Evolutionary conservation across 1,140 invertebrate species (phyloP), one percentile per base, ranked within the genome.

Genomic region (Dinothrombium tinctorium): DNA sequence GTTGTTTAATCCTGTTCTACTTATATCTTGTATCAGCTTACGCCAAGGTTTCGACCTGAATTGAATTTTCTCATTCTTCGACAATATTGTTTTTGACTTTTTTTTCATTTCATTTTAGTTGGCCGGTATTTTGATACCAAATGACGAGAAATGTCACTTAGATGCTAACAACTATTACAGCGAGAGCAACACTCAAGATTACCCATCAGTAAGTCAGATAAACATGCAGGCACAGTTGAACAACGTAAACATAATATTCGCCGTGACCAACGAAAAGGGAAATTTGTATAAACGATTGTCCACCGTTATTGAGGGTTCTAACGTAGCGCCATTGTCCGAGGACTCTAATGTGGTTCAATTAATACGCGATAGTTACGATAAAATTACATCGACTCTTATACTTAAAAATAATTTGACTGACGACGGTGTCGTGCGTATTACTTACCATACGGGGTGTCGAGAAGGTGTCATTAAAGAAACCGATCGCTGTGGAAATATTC

Each of bases 191-290:
- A 51, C 60, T 0, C 79, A 90, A 60, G 92, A 98, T 60, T 99
- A 99, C 62, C 92, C 92, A 1, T 95, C 87, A 36, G 81, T 99
- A 40, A 89, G 86, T 32, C 83, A 95, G 54, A 62, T 74, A 31
- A 62, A 66, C 40, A 12, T 12, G 20, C 8, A 23, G 96, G 79
- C 90, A 19, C 83, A 82, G 52, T 72, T 95, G 53, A 80, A 90
- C 53, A 74, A 83, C 19, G 86, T 96, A 40, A 94, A 94, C 56
- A 69, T 98, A 33, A 94, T 99, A 49, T 98, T 96, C 67, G 90
- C 92, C 12, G 87, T 98, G n/a, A 90, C 83, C 1, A 60, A 70
- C 25, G 72, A 75, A 38, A 79, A 90, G 54, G 67, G 75, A 44
- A 61, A 63, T 9, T 71, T 89, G 26, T 99, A 98, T 60, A 66